These are phyloP conservation scores for Cataglyphis hispanica DNA, from an alignment of 1,140 invertebrate species.

Conservation along the genomic window DNA sequence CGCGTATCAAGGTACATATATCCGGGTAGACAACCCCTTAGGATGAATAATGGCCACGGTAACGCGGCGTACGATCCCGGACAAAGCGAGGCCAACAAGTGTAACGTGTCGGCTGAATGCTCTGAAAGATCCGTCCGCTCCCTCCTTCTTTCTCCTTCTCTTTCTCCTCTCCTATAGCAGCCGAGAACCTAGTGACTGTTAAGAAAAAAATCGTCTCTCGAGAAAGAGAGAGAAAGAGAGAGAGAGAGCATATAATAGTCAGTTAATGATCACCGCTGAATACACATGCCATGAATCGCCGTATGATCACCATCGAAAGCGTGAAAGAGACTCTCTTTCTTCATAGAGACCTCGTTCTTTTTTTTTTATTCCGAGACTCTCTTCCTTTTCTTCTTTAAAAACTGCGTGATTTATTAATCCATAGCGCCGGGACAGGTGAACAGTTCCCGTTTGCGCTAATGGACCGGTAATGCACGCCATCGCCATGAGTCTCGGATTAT, in stretches of 20 bases:
- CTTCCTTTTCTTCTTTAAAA: conserved; percentile 61
- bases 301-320: conserved; percentile 64
- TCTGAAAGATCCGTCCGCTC: conserved; percentile 48
- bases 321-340: conserved; percentile 46
- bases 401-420: conserved; percentile 73
- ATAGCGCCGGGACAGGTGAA: conserved; percentile 73
- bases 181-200: conserved; percentile 54
- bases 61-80: conserved; percentile 61
- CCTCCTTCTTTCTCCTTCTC: neutral
- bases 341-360: neutral
- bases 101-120: conserved; percentile 72
- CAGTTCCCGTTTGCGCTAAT: conserved; percentile 61
- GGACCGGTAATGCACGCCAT: conserved; percentile 67
- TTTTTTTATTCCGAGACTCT: conserved; percentile 57
- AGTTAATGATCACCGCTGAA: conserved; percentile 74
- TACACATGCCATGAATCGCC: conserved; percentile 74
- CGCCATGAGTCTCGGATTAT: conserved; percentile 52
- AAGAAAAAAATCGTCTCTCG: conserved; percentile 61
- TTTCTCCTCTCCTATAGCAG: neutral
- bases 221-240: too few species aligned
- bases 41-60: conserved; percentile 69
- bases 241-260: conserved; percentile 68
- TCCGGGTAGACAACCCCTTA: conserved; percentile 68
- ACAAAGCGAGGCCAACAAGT: conserved; percentile 75
- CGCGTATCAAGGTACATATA: conserved; percentile 58